phyloP scores from a whole-genome alignment of 2,888 invertebrate genomes.

The Heliothis peltigera region DNA sequence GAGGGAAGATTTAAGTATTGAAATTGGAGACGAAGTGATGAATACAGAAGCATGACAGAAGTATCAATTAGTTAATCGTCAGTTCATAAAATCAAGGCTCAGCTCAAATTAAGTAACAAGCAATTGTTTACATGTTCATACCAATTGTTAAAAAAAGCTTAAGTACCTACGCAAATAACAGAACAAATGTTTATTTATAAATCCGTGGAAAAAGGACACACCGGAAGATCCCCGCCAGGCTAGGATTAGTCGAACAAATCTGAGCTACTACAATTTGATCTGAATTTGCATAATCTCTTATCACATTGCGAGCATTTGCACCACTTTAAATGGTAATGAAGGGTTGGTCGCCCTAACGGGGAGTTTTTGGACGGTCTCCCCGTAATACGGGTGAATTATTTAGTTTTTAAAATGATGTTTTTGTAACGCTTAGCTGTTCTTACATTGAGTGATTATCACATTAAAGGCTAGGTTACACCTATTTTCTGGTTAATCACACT shows the following conservation, averaged over 20 bases:
- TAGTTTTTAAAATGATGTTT: conserved; percentile 51
- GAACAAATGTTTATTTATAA: background rate
- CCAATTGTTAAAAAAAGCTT: no score
- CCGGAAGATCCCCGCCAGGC: conserved; percentile 43
- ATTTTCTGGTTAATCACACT: no score
- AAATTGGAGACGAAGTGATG: background rate
- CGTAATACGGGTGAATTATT: conserved; percentile 51
- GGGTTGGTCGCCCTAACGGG: conserved; percentile 61
- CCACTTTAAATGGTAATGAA: conserved; percentile 85
- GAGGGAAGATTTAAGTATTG: background rate
- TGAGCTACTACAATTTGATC: conserved; percentile 79
- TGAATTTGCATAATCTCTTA: conserved; percentile 79
- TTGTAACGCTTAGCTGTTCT: conserved; percentile 33
- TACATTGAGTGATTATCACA: conserved; percentile 22
- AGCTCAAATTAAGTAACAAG: no score
- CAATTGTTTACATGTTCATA: no score
- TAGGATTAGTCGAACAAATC: conserved; percentile 73
- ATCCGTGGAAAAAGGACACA: conserved; percentile 26
- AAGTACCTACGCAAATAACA: no score
- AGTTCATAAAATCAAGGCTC: no score
- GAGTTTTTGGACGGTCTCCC: conserved; percentile 61
- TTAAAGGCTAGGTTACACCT: background rate
- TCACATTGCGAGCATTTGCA: conserved; percentile 71
- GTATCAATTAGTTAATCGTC: no score
- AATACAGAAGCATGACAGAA: no score